Percentiles rank a stretch among this genome's conserved stretches.
Conservation (phyloP, 2,113 vertebrate genomes). For the rat (Rattus norvegicus) region GRCr8 NC_086023.1:145902001-145902500, state of each 20-base stretch:
- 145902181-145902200: no score
- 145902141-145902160: no score
- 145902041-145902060: not conserved
- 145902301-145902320: not conserved
- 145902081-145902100: no score
- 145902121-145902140: no score
- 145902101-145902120: no score
- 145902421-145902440: not conserved
- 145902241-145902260: conserved; percentile 53
- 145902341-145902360: not conserved
- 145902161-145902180: no score
- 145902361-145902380: not conserved
- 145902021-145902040: not conserved
- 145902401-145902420: not conserved
- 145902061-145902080: no score
- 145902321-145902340: not conserved
- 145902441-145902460: not conserved
- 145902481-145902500: not conserved
- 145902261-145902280: conserved; percentile 16
- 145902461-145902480: not conserved
- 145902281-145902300: not conserved
- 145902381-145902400: not conserved
- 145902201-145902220: no score
- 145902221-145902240: not conserved
- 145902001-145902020: not conserved